Base-by-base conservation (phyloP, 2,888 invertebrate genomes). In the Piscicola geometra region DNA sequence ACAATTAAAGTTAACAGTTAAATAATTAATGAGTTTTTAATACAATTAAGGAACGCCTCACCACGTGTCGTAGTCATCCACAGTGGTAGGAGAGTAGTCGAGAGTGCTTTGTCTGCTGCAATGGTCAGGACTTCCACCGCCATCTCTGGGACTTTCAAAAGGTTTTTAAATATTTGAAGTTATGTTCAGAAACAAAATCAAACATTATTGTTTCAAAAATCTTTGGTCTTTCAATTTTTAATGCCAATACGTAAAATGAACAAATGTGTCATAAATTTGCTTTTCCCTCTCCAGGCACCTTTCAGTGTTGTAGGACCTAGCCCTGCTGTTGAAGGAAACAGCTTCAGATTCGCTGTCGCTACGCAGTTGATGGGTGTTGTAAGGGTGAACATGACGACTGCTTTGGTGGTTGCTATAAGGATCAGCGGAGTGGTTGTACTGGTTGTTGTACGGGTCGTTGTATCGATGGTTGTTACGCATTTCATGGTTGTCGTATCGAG, bases 281-380 rank as follows among this genome's bases (percentile, higher is more conserved):
- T n/a, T n/a, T n/a, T n/a, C n/a, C n/a, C n/a, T 41, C 15, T 25
- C 9, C 15, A 75, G 47, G 28, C 33, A 82, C 81, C 82, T 82
- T 79, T 82, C 82, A 60, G 81, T 81, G 52, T 81, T 78, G 78
- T 81, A 82, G 75, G 82, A 81, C 77, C 81, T 81, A 36, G 93
- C 93, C 85, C 93, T 89, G 86, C 93, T 93, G 87, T 93, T 93
- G 87, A 93, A 94, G 85, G 90, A 93, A 81, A 94, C 88, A 69
- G 86, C 86, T 76, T 86, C 87, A 0, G 85, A 85, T 78, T 86
- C 86, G 28, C 84, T 84, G 78, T 85, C 85, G 80, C 84, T 83
- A 25, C 84, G 80, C 60, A 81, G 81, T 81, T 71, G 74, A 1
- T 68, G 81, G 75, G 82, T 18, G 81, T 28, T 52, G 70, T 81